Evolutionary conservation across 2,113 vertebrate species (phyloP).

Genomic region (Pica pica): DNA sequence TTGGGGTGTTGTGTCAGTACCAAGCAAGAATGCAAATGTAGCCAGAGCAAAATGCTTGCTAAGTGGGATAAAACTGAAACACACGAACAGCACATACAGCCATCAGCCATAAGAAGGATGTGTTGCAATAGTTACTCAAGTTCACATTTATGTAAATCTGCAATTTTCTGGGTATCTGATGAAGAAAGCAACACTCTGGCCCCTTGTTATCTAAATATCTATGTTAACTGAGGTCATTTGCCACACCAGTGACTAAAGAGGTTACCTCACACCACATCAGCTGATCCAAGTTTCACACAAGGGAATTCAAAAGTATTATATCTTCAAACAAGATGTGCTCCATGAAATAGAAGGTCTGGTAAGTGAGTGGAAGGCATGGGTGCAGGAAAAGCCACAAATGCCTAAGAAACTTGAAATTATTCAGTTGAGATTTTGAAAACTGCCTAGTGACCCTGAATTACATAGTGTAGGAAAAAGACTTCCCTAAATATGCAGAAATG

Average conservation of each 20-base stretch:
- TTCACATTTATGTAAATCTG: background rate
- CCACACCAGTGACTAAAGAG: background rate
- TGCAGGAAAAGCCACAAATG: background rate
- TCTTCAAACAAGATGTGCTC: background rate
- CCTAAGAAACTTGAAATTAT: background rate
- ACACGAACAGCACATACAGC: background rate
- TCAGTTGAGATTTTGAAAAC: background rate
- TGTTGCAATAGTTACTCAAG: background rate
- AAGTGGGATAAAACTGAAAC: background rate
- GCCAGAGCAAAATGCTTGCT: background rate
- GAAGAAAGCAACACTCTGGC: background rate
- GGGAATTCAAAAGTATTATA: background rate
- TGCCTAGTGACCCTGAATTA: background rate
- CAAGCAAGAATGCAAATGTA: background rate
- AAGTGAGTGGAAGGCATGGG: background rate
- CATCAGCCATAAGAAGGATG: background rate
- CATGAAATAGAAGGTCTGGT: background rate
- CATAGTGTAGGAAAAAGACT: background rate
- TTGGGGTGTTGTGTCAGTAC: background rate
- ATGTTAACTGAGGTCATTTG: background rate
- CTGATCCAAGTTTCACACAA: background rate
- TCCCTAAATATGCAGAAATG: background rate
- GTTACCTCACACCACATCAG: background rate
- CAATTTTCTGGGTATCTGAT: background rate
- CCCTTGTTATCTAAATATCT: background rate